Percentiles rank a stretch among this genome's conserved stretches.
Conservation (phyloP, 2,888 invertebrate species). For the Ethmia dodecea region DNA sequence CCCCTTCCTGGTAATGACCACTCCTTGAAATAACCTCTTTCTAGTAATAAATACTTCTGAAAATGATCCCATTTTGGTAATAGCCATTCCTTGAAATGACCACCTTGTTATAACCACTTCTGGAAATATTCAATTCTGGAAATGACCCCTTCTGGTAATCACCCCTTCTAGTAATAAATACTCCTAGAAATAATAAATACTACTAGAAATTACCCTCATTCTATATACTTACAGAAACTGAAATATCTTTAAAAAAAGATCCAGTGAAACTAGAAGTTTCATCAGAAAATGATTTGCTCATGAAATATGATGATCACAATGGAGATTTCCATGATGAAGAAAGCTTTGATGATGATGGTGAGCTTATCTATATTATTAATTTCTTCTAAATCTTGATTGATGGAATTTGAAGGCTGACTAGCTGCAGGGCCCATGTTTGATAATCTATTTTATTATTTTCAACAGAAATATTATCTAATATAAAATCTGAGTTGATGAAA, state of each 20-base stretch:
- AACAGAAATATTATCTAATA: constrained; percentile 30
- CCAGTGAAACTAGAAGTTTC: not conserved
- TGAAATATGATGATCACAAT: constrained; percentile 11
- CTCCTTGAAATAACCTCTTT: too few relatives aligned
- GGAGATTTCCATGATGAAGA: not conserved
- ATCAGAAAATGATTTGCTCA: constrained; percentile 3
- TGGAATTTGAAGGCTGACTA: not conserved
- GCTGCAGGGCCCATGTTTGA: not conserved
- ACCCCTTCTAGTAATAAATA: not conserved
- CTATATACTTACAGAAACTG: not conserved
- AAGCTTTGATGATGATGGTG: constrained; percentile 27
- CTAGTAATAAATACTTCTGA: too few relatives aligned
- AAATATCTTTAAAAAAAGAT: not conserved
- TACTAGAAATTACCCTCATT: not conserved
- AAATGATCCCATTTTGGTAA: too few relatives aligned
- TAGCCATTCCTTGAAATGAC: too few relatives aligned
- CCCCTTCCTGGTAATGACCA: too few relatives aligned
- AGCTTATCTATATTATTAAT: constrained; percentile 5
- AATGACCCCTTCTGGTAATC: not conserved
- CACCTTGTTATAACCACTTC: too few relatives aligned
- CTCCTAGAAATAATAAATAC: not conserved
- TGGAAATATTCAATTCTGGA: too few relatives aligned
- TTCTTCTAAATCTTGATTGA: not conserved
- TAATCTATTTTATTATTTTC: constrained; percentile 10
- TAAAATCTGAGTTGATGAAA: constrained; percentile 21